These are phyloP conservation scores for Dryas iulia DNA, from an alignment of 1,140 invertebrate genomes.

Conservation along the genomic window DNA sequence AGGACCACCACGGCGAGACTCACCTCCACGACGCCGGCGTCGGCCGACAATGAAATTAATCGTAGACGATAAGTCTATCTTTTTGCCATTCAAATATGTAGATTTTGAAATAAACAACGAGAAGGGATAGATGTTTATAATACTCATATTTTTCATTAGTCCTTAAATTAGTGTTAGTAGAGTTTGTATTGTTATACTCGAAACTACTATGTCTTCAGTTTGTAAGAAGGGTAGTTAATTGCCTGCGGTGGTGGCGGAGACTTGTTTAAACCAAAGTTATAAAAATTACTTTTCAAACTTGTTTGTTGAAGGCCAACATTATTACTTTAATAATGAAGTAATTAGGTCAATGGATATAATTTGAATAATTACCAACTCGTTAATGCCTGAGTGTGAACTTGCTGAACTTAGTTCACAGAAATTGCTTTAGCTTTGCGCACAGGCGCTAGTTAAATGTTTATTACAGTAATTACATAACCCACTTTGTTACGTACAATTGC, in stretches of 20 bases:
- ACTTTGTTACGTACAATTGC: not conserved
- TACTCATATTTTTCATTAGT: not conserved
- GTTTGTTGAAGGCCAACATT: not conserved
- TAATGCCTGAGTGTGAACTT: not conserved
- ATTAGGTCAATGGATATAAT: conserved; percentile 2
- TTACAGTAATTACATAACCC: not conserved
- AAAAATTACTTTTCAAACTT: not conserved
- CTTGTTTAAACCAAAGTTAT: conserved; percentile 7
- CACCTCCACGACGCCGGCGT: conserved; percentile 28
- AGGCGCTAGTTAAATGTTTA: not conserved
- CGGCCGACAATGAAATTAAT: conserved; percentile 53
- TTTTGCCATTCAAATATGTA: not conserved
- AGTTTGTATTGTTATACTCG: not conserved
- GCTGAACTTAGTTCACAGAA: not conserved
- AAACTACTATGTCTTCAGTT: not conserved
- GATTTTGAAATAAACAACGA: not conserved
- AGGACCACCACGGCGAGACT: conserved; percentile 62
- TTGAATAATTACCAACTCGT: not conserved
- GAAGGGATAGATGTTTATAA: not conserved
- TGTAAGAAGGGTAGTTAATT: conserved; percentile 1
- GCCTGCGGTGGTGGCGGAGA: conserved; percentile 8
- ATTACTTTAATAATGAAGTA: not conserved
- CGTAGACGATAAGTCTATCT: conserved; percentile 27
- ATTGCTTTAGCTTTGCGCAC: not conserved
- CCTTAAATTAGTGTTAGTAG: not conserved